Evolutionary conservation across 2,888 invertebrate species (phyloP).

Genomic region (Drosophila trichaetosa): DNA sequence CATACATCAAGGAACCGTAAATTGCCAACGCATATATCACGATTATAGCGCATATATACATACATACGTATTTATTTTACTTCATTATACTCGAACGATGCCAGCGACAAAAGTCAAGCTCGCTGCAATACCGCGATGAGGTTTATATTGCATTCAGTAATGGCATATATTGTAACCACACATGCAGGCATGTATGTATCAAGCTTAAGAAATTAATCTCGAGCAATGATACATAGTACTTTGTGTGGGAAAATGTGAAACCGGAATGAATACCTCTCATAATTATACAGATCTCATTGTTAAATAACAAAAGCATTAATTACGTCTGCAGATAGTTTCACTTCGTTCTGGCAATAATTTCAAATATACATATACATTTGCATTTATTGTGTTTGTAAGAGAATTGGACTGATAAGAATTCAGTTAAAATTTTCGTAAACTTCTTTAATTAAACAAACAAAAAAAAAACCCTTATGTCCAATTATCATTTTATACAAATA

Average conservation of each 20-base stretch:
- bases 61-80: conserved; percentile 70
- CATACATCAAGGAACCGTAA: conserved; percentile 58
- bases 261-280: not conserved
- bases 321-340: not conserved
- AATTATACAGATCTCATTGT: conserved; percentile 6
- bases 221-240: not conserved
- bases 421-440: not conserved
- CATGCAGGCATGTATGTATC: not conserved
- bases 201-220: conserved; percentile 26
- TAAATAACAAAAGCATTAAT: conserved; percentile 2
- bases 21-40: conserved; percentile 76
- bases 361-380: not conserved
- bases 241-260: not conserved
- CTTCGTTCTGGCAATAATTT: not conserved
- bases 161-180: conserved; percentile 16
- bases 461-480: not conserved
- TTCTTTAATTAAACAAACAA: not conserved
- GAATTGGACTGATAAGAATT: not conserved
- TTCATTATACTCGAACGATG: conserved; percentile 58
- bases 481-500: not conserved
- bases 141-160: conserved; percentile 44
- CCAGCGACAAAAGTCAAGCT: conserved; percentile 22
- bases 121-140: conserved; percentile 35
- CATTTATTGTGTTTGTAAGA: not conserved
- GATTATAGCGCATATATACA: conserved; percentile 62